Percentiles rank a stretch among this genome's conserved stretches.
Conservation (phyloP, 2,113 vertebrate species). For the Proteles cristata region DNA sequence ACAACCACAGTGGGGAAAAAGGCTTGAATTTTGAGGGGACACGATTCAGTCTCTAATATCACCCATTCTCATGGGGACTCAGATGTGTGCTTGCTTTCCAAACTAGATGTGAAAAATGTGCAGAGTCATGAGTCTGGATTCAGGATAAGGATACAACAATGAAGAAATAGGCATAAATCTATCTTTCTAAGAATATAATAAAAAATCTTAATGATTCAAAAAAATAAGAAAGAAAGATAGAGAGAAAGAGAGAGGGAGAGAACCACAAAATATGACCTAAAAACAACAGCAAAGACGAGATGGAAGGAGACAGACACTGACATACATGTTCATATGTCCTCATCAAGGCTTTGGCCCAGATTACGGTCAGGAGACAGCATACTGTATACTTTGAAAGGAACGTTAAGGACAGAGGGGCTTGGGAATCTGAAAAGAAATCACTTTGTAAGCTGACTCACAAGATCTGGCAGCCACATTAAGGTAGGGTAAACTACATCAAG, state of each 20-base stretch:
- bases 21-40: background rate
- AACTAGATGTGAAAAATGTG: background rate
- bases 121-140: background rate
- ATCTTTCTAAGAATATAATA: background rate
- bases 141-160: background rate
- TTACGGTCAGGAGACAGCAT: background rate
- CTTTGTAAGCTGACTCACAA: background rate
- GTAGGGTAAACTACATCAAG: background rate
- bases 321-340: background rate
- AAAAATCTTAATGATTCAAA: background rate
- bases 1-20: background rate
- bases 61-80: background rate
- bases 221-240: background rate
- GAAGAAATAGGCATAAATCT: background rate
- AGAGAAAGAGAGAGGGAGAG: background rate
- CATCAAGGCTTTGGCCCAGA: background rate
- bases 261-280: background rate
- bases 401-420: background rate
- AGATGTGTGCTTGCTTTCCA: background rate
- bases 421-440: background rate
- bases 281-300: background rate
- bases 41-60: background rate
- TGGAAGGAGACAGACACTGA: background rate
- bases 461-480: background rate
- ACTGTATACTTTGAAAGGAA: background rate